Percentiles rank a stretch among this genome's conserved stretches.
Conservation (phyloP, 2,797 vertebrate genomes). For the Intellagama lesueurii region DNA sequence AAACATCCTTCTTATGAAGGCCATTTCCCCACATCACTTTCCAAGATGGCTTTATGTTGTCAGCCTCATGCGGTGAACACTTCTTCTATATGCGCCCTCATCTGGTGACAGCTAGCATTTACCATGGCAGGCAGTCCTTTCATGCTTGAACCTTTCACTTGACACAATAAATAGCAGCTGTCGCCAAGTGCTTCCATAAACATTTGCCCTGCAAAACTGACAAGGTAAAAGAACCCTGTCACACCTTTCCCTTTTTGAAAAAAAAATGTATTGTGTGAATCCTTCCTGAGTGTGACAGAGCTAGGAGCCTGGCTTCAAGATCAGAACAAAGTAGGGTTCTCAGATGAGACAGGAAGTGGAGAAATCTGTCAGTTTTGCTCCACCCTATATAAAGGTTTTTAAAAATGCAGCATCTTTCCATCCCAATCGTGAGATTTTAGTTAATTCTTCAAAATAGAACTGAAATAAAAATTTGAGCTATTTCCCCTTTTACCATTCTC, state of each 20-base stretch:
- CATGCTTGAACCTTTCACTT: constrained; percentile 27
- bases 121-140: constrained; percentile 16
- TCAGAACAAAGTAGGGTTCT: not conserved
- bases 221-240: constrained; percentile 32
- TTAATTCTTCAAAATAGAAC: too few species aligned
- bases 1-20: not conserved
- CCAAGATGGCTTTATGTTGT: constrained; percentile 6
- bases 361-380: too few species aligned
- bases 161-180: constrained; percentile 32
- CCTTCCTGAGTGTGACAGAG: constrained; percentile 3
- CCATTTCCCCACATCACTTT: constrained; percentile 8
- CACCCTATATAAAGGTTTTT: too few species aligned
- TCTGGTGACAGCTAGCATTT: constrained; percentile 24
- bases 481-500: too few species aligned
- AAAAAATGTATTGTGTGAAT: constrained; percentile 28
- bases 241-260: not conserved
- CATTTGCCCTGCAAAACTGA: constrained; percentile 10
- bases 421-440: too few species aligned
- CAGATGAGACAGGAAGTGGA: not conserved
- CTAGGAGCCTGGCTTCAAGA: not conserved
- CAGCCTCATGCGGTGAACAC: not conserved
- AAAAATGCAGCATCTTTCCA: too few species aligned
- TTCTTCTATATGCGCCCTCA: constrained; percentile 29
- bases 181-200: constrained; percentile 16
- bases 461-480: too few species aligned